Evolutionary conservation across 2,797 vertebrate species (phyloP).

Genomic region (Peromyscus melanophrys): DNA sequence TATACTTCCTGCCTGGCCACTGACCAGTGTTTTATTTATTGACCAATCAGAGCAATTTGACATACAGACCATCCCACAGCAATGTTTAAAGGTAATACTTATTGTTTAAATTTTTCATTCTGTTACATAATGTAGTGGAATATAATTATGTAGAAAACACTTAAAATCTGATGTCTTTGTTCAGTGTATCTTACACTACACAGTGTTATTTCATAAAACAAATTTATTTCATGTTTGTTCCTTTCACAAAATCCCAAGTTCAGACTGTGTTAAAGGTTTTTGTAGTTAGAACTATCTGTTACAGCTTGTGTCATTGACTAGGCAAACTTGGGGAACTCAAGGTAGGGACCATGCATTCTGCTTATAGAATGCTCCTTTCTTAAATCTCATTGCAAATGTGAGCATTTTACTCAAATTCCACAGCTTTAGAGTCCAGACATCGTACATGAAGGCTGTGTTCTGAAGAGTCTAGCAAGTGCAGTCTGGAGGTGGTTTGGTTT

Average conservation of each 20-base stretch:
- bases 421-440: not conserved
- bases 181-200: not conserved
- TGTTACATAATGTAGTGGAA: not conserved
- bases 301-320: not conserved
- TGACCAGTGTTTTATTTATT: too few relatives aligned
- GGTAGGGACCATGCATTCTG: not conserved
- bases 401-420: conserved; percentile 17
- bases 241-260: conserved; percentile 16
- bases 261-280: not conserved
- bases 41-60: too few relatives aligned
- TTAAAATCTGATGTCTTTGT: conserved; percentile 38
- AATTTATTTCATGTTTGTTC: conserved; percentile 23
- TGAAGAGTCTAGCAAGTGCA: not conserved
- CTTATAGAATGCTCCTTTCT: not conserved
- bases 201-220: conserved; percentile 25
- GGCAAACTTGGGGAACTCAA: not conserved
- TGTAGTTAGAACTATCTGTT: not conserved
- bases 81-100: not conserved
- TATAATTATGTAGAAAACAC: not conserved
- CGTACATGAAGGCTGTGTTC: not conserved
- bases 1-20: too few relatives aligned
- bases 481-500: not conserved
- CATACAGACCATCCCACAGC: too few relatives aligned
- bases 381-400: not conserved
- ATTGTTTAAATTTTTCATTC: conserved; percentile 13